Evolutionary conservation across 2,797 vertebrate genomes (phyloP).

Genomic region (Oreochromis grahami): DNA sequence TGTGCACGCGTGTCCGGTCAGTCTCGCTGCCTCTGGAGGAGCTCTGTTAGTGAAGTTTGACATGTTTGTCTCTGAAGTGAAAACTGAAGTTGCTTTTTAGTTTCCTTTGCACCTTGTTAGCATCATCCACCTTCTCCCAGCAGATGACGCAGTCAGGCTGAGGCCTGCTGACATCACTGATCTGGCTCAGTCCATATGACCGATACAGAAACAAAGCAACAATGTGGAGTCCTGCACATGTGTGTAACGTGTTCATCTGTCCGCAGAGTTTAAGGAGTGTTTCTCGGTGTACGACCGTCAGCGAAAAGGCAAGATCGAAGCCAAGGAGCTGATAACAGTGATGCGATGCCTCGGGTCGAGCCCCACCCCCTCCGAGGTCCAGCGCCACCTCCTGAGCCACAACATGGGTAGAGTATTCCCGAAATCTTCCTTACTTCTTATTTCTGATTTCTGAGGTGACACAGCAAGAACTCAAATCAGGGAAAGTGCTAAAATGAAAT

Average conservation of each 20-base stretch:
- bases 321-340: conserved; percentile 79
- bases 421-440: accelerated
- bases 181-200: neutral
- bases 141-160: neutral
- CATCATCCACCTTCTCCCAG: neutral
- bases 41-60: neutral
- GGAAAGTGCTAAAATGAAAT: neutral
- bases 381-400: conserved; percentile 79
- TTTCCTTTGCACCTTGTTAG: neutral
- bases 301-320: conserved; percentile 80
- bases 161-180: neutral
- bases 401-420: conserved; percentile 68
- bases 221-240: neutral
- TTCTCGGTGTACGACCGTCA: conserved; percentile 89
- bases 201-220: neutral
- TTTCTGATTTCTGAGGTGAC: neutral
- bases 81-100: neutral
- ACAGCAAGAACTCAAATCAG: neutral
- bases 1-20: neutral
- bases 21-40: neutral
- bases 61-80: neutral
- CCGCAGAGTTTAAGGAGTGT: conserved; percentile 88
- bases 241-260: neutral
- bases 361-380: conserved; percentile 79
- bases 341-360: conserved; percentile 85